Base-by-base conservation (phyloP, 2,113 vertebrate species). In the Onychostoma macrolepis region DNA sequence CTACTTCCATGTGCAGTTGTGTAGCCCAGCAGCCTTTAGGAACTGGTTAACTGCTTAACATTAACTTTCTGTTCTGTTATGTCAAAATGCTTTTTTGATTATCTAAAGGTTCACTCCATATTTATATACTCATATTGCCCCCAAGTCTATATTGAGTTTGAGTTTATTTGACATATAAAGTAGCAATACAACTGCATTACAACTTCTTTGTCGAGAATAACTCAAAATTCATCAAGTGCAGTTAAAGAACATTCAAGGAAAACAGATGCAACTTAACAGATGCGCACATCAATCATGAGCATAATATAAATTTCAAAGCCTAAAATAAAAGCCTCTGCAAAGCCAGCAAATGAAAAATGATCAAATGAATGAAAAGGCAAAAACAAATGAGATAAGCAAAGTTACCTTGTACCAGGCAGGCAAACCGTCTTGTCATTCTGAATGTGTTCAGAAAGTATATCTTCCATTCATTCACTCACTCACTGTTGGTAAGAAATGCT, bases 341-440 rank as follows among this genome's bases (percentile, higher is more conserved):
- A 36, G 11, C 11, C 30, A 80, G 24, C 33, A 36, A 61, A 13
- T 41, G 36, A 53, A 80, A 33, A 78, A 78, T 53, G 19, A 78
- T 76, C 12, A 30, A 76, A 19, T 28, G 7, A 53, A n/a, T 61
- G 19, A 58, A 58, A 58, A 3, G 56, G 56, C 72, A 75, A 75
- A 75, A 10, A 30, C 26, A 56, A 38, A 80, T 26, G 13, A 63
- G 56, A 61, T 41, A 5, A 63, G 56, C 13, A 63, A 58, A 36
- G 36, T 76, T 85, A 85, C 83, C 75, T 85, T 36, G 78, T 6
- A 48, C 19, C 19, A 53, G 12, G 21, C 21, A 48, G 58, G 15
- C 10, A 45, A 13, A 45, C 33, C 36, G 21, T 26, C 15, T 85
- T 30, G 38, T 45, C 38, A 65, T 61, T 33, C n/a, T 11, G 45